Base-by-base conservation (phyloP, 2,797 vertebrate species). In the Orientallactaga sibirica region DNA sequence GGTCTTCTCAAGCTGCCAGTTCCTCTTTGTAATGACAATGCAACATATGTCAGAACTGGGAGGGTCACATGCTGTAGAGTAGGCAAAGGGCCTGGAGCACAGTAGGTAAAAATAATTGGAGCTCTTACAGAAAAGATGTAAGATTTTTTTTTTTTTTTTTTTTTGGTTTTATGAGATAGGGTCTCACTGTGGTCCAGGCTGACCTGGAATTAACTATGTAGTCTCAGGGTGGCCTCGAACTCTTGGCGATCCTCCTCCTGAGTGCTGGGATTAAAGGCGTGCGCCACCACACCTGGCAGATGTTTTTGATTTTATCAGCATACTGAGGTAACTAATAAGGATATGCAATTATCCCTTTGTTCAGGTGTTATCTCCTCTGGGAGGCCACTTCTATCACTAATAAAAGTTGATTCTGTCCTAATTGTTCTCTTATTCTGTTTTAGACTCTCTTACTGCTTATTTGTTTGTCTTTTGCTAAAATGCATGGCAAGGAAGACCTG, bases 381-480 rank as follows among this genome's bases (percentile, higher is more conserved):
- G 67, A 94, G 29, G 43, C 9, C 20, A 74, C n/a, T 9, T 91
- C 66, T 92, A 55, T 37, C 74, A 86, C 78, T 25, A 29, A 75
- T n/a, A 93, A 91, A 37, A 43, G 70, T 37, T 78, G 83, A 41
- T 86, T 84, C 27, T 80, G 61, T 25, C 29, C 5, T 48, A 55
- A 82, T 16, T 83, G 27, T 55, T 18, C 4, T 29, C 12, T 85
- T 76, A 37, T 22, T 27, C 24, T 87, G 58, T 27, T 88, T 83
- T 89, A 71, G 27, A 73, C 73, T 91, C 91, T 74, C 92, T 62
- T 78, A 27, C 77, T 71, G 0, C 52, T 96, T 73, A 33, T 95
- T 86, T 93, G 19, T 86, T 55, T 96, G n/a, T 88, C 70, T 93
- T 27, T 80, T 41, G 86, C 80, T 74, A n/a, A 62, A 90, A 52